Percentiles rank a stretch among this genome's conserved stretches.
Conservation (phyloP, 2,888 invertebrate species). For the Macroteleia sp. region DNA sequence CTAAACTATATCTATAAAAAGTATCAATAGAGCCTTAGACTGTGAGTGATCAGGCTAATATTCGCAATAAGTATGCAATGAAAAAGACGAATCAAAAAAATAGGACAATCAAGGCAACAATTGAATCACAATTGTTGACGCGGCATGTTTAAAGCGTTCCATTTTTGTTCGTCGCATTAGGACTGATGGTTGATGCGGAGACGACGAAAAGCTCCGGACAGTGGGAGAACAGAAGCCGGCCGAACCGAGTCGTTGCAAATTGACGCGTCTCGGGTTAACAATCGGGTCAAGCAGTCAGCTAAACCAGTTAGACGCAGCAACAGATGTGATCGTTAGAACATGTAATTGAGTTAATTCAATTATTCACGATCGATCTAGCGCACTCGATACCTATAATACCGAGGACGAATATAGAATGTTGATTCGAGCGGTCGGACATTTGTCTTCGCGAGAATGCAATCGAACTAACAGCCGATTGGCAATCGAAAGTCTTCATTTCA, state of each 20-base stretch:
- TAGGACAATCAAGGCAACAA: conserved; percentile 35
- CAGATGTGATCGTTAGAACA: conserved; percentile 72
- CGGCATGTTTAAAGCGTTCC: conserved; percentile 31
- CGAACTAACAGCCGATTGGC: conserved; percentile 42
- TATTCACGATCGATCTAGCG: conserved; percentile 71
- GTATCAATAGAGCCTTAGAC: no score
- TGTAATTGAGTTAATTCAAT: conserved; percentile 73
- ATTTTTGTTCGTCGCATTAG: conserved; percentile 7
- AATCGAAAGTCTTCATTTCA: conserved; percentile 60
- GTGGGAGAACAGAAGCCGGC: background rate
- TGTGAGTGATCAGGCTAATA: no score
- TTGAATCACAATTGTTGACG: conserved; percentile 45
- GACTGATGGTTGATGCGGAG: background rate
- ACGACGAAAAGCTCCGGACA: background rate
- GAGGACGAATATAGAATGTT: conserved; percentile 60
- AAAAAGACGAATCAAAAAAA: conserved; percentile 26
- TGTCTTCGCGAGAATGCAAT: conserved; percentile 12
- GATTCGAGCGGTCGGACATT: conserved; percentile 44
- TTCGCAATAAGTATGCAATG: no score
- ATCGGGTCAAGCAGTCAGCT: conserved; percentile 79
- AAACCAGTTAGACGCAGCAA: conserved; percentile 76
- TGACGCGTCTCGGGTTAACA: conserved; percentile 72
- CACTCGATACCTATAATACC: conserved; percentile 39
- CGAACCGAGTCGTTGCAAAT: conserved; percentile 2
- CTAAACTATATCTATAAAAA: no score